Base-by-base conservation (phyloP, 53 echinoderm and acorn worm genomes). In the Mesocentrotus franciscanus region DNA sequence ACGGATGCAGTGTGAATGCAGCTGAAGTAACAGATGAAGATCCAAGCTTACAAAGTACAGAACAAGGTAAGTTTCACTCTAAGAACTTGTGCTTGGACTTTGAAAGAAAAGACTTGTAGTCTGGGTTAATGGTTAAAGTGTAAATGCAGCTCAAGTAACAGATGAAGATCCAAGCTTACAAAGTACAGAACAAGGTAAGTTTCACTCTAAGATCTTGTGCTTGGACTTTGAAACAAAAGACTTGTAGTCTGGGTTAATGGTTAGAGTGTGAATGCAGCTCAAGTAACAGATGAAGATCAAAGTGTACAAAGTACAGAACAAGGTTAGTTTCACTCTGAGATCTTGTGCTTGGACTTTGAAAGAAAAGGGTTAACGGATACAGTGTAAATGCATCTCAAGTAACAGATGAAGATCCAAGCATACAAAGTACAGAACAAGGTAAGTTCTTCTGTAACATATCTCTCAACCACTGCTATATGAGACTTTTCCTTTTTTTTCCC, bases 1-100 rank as follows among this genome's bases (percentile, higher is more conserved):
- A 89, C 70, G 71, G 71, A 11, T 85, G 24, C 90, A 66, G 27
- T 70, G 95, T 89, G 66, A 95, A 71, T 49, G 72, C 87, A 10
- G 58, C 79, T 33, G 34, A 81, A 27, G 33, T 56, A 1, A 74
- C 56, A 1, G 59, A 84, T 34, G 91, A 91, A 62, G 32, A 66
- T 62, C 13, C 7, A 24, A 56, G 35, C 35, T 33, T 49, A 29
- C 84, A 42, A 42, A 49, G 87, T 57, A 18, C 87, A n/a, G 87
- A 87, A 13, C 26, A 87, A 27, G 87, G 87, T 87, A 57, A 87
- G 14, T n/a, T 64, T 89, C 17, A 39, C 22, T n/a, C 29, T 24
- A 32, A 17, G 34, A 49, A 78, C 29, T 78, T 78, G 30, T 78
- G 30, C 9, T 71, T 71, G 20, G 20, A 8, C 71, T 71, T 71